These are phyloP conservation scores for Dryobota labecula DNA, from an alignment of 2,888 invertebrate genomes.

Conservation along the genomic window DNA sequence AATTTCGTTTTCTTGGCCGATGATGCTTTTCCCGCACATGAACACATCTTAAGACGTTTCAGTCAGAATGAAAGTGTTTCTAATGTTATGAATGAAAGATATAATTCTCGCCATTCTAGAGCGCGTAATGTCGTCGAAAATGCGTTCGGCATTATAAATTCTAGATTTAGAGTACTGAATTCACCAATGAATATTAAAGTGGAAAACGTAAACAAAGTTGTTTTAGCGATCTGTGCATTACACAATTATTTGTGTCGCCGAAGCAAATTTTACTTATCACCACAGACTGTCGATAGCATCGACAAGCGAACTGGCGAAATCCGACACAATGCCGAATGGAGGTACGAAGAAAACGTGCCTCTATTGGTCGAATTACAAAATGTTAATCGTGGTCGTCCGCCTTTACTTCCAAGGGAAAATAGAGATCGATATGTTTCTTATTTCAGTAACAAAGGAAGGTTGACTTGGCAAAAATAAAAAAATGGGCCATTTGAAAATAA, in stretches of 20 bases:
- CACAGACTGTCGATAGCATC: constrained; percentile 29
- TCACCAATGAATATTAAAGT: constrained; percentile 28
- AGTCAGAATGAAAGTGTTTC: constrained; percentile 25
- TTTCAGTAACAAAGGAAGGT: constrained; percentile 20
- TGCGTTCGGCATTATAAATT: constrained; percentile 31
- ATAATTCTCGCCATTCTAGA: constrained; percentile 29
- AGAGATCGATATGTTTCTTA: constrained; percentile 31
- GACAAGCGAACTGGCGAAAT: constrained; percentile 30
- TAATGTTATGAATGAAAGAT: constrained; percentile 26
- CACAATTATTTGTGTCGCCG: constrained; percentile 35
- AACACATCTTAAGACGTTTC: constrained; percentile 26
- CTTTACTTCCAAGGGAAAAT: constrained; percentile 25
- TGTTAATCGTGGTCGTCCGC: constrained; percentile 24
- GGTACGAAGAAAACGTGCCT: constrained; percentile 24
- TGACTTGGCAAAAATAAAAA: constrained; percentile 20
- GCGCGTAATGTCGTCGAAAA: constrained; percentile 25
- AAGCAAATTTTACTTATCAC: constrained; percentile 33
- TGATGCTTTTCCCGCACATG: constrained; percentile 23
- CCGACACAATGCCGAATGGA: constrained; percentile 24
- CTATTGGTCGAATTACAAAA: constrained; percentile 23
- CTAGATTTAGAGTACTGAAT: constrained; percentile 25
- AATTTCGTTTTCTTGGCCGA: constrained; percentile 24
- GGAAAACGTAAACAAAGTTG: constrained; percentile 32
- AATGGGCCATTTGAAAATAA: constrained; percentile 16
- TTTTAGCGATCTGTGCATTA: constrained; percentile 34